A percentile compares a stretch with the other conserved stretches of the same genome.
Conservation (phyloP, 2,797 vertebrate species). For the Melanogrammus aeglefinus region DNA sequence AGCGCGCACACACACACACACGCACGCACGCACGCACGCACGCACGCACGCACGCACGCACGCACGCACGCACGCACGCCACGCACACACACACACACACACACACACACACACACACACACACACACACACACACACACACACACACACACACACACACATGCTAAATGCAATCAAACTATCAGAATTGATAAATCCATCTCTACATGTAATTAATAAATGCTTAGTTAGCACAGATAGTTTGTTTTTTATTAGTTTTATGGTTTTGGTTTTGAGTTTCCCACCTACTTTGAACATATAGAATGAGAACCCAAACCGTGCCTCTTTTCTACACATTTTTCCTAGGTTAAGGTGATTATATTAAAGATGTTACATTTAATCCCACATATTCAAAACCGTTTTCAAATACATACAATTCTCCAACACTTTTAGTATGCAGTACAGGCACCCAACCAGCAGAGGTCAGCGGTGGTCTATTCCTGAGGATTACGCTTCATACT, state of each 20-base stretch:
- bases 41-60: too few relatives aligned
- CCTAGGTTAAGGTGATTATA: too few relatives aligned
- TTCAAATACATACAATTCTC: too few relatives aligned
- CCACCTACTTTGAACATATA: background rate
- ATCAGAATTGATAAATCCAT: background rate
- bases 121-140: too few relatives aligned
- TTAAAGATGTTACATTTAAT: too few relatives aligned
- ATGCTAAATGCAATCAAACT: background rate
- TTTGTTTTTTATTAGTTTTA: background rate
- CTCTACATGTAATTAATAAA: background rate
- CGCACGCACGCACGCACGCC: too few relatives aligned
- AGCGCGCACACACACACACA: too few relatives aligned
- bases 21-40: too few relatives aligned
- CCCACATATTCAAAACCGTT: too few relatives aligned
- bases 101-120: too few relatives aligned
- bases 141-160: too few relatives aligned
- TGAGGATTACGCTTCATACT: background rate
- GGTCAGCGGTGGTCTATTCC: background rate
- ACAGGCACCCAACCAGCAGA: background rate
- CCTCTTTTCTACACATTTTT: background rate
- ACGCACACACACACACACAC: too few relatives aligned
- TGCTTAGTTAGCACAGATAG: background rate
- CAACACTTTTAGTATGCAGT: background rate
- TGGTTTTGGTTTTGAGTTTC: background rate
- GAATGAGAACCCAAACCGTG: background rate